Percentiles rank a stretch among this genome's conserved stretches.
phyloP scores from a whole-genome alignment of 2,113 vertebrate species.

The Suricata suricatta region DNA sequence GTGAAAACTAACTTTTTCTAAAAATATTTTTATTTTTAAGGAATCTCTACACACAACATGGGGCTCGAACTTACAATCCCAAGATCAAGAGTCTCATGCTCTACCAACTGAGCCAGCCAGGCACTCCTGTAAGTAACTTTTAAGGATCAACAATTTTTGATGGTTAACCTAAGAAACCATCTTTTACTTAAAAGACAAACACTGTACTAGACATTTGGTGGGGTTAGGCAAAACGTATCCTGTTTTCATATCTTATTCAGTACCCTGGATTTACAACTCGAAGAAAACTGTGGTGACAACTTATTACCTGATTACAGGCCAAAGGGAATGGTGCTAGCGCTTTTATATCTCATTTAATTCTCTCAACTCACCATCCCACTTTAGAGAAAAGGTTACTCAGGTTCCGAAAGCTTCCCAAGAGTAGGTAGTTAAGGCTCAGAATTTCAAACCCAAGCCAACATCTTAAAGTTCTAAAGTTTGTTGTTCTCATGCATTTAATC shows the following conservation, averaged over 20 bases:
- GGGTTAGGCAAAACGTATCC: background rate
- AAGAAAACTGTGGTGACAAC: slow-evolving; percentile 11
- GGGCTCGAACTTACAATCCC: background rate
- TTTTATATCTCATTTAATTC: background rate
- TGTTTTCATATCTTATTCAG: background rate
- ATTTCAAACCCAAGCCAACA: slow-evolving; percentile 40
- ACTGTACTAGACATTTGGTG: background rate
- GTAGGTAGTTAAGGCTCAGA: background rate
- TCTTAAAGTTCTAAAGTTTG: background rate
- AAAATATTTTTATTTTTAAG: background rate
- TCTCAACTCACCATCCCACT: slow-evolving; percentile 8
- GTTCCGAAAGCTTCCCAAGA: slow-evolving; percentile 20
- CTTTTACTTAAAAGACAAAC: slow-evolving; percentile 2
- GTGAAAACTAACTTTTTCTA: background rate
- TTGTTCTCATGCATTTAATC: background rate
- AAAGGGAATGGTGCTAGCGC: background rate
- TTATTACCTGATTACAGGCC: background rate
- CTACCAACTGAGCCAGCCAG: background rate
- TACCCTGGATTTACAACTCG: background rate
- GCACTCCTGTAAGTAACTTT: background rate
- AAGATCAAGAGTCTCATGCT: background rate
- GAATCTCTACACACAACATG: background rate
- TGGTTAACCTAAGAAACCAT: background rate
- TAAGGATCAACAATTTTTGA: background rate
- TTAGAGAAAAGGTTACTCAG: background rate